A percentile compares a stretch with the other conserved stretches of the same genome.
Conservation (phyloP, 2,888 invertebrate genomes). For the Automeris io region DNA sequence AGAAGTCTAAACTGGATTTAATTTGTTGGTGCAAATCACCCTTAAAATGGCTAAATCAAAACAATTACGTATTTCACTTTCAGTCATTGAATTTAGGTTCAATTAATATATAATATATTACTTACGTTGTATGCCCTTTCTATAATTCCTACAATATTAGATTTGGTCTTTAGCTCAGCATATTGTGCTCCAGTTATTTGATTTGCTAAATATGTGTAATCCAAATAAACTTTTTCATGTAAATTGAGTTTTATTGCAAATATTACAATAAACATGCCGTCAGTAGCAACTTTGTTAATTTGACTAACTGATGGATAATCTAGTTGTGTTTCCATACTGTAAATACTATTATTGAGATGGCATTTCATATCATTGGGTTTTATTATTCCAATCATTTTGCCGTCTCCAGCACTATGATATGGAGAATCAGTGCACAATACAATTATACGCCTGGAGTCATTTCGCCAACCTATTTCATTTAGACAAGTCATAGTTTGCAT, state of each 20-base stretch:
- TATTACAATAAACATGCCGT: slow-evolving; percentile 85
- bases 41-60: no score
- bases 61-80: no score
- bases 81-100: no score
- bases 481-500: slow-evolving; percentile 89
- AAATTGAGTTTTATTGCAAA: slow-evolving; percentile 78
- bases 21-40: no score
- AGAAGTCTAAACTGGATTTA: no score
- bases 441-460: slow-evolving; percentile 82
- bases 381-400: slow-evolving; percentile 82
- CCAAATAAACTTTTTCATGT: slow-evolving; percentile 21
- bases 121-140: slow-evolving; percentile 81
- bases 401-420: slow-evolving; percentile 90
- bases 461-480: slow-evolving; percentile 85
- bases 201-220: slow-evolving; percentile 74
- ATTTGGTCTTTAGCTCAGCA: slow-evolving; percentile 48
- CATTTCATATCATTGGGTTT: slow-evolving; percentile 83
- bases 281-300: slow-evolving; percentile 78
- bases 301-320: slow-evolving; percentile 90
- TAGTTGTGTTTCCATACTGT: slow-evolving; percentile 68
- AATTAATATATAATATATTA: slow-evolving; percentile 5
- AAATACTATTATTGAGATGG: slow-evolving; percentile 74
- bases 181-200: slow-evolving; percentile 82
- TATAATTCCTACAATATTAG: slow-evolving; percentile 83
- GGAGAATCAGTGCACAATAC: slow-evolving; percentile 88